These are phyloP conservation scores for Oxyteleia sp. DNA, from an alignment of 2,888 invertebrate species.

Conservation along the genomic window DNA sequence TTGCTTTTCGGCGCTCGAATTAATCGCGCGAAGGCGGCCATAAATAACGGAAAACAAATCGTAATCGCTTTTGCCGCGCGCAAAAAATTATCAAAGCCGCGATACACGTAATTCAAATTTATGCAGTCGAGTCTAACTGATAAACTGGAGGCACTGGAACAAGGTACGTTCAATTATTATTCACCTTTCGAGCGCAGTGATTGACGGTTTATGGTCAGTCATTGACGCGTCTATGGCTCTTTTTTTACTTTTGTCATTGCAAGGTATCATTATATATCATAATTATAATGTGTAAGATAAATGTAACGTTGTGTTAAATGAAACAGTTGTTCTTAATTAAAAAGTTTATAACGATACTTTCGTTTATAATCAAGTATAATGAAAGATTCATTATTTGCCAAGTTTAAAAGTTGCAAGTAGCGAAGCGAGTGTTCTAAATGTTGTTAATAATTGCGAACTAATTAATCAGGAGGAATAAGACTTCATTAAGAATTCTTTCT, in stretches of 20 bases:
- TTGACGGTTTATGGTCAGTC: neutral
- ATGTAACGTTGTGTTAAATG: conserved; percentile 3
- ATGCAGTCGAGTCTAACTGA: conserved; percentile 15
- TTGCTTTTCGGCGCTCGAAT: conserved; percentile 43
- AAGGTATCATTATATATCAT: no score
- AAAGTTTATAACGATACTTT: neutral
- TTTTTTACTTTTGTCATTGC: no score
- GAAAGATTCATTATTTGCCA: neutral
- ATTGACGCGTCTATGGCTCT: neutral
- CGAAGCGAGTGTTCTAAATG: conserved; percentile 14
- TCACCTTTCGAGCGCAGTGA: neutral
- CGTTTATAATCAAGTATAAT: neutral
- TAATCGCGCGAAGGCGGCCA: conserved; percentile 32
- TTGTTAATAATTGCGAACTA: conserved; percentile 27
- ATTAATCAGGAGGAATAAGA: conserved; percentile 11
- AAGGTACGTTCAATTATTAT: neutral
- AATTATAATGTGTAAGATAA: conserved; percentile 3
- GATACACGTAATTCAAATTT: conserved; percentile 29
- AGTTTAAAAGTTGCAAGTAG: neutral
- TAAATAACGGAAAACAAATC: conserved; percentile 44
- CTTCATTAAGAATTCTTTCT: conserved; percentile 19
- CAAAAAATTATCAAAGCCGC: conserved; percentile 29
- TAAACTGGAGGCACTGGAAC: conserved; percentile 1
- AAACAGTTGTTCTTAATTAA: neutral
- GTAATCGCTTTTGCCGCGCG: conserved; percentile 27